A percentile compares a stretch with the other conserved stretches of the same genome.
Evolutionary conservation across 1,140 invertebrate genomes (phyloP).

Genomic region (Stenopsyche tienmushanensis): DNA sequence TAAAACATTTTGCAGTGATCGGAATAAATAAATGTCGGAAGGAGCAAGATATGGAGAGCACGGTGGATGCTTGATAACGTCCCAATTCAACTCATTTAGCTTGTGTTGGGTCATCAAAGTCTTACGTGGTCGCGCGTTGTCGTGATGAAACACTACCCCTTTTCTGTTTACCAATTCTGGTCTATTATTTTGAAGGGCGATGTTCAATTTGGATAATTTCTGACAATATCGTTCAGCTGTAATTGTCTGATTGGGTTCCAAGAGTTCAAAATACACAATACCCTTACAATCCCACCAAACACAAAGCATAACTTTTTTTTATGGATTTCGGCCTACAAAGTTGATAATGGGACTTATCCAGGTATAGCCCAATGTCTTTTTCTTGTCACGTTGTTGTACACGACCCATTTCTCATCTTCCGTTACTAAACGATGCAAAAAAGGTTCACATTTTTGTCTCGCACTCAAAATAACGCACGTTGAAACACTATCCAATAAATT

Average conservation of each 20-base stretch:
- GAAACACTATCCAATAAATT: too few relatives aligned
- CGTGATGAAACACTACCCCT: neutral
- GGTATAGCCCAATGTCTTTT: constrained; percentile 6
- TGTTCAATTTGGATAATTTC: neutral
- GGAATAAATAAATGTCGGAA: constrained; percentile 26
- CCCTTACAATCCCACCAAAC: constrained; percentile 1
- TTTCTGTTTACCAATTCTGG: constrained; percentile 9
- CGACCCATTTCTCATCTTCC: too few relatives aligned
- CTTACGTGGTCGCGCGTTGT: too few relatives aligned
- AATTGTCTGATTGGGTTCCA: neutral
- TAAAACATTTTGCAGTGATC: constrained; percentile 9
- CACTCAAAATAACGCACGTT: too few relatives aligned
- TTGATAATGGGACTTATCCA: constrained; percentile 6
- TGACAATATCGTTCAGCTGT: constrained; percentile 10
- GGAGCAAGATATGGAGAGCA: constrained; percentile 24
- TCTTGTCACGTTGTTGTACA: neutral
- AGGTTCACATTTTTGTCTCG: too few relatives aligned
- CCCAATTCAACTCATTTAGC: constrained; percentile 16
- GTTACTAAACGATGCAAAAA: too few relatives aligned
- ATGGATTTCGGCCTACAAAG: neutral
- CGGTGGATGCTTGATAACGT: constrained; percentile 25
- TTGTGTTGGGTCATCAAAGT: constrained; percentile 3
- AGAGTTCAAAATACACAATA: constrained; percentile 5
- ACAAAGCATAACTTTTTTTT: too few relatives aligned
- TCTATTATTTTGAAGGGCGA: neutral